A percentile compares a stretch with the other conserved stretches of the same genome.
phyloP scores from a whole-genome alignment of 2,888 invertebrate genomes.

The Bugula neritina region DNA sequence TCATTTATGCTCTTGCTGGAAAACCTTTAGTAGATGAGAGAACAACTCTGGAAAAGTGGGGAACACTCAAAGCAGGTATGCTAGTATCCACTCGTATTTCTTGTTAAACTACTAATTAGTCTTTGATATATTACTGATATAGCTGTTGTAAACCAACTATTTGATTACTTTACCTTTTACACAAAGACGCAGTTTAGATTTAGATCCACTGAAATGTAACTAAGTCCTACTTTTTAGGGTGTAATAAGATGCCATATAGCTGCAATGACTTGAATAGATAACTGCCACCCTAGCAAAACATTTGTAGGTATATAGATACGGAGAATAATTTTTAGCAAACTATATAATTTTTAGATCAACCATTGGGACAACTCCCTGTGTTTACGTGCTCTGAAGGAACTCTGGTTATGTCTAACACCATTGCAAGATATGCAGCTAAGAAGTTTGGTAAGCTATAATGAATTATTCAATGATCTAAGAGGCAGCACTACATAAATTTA shows the following conservation, averaged over 20 bases:
- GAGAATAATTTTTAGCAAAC: background rate
- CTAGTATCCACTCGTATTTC: too few species aligned
- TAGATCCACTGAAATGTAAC: too few species aligned
- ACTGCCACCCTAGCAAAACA: too few species aligned
- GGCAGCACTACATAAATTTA: too few species aligned
- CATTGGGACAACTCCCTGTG: background rate
- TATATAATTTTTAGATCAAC: slow-evolving; percentile 3
- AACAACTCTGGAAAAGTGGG: background rate
- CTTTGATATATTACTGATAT: background rate
- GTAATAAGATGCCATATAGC: too few species aligned
- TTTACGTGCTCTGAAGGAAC: background rate
- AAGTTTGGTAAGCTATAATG: slow-evolving; percentile 11
- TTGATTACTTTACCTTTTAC: background rate
- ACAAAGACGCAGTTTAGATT: too few species aligned
- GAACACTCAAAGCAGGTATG: background rate
- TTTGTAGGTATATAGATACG: too few species aligned
- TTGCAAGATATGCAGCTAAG: slow-evolving; percentile 18
- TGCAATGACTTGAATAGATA: too few species aligned
- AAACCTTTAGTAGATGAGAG: background rate
- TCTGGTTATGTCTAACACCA: slow-evolving; percentile 14
- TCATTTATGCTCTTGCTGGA: background rate
- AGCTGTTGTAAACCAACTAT: background rate
- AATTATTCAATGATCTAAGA: too few species aligned
- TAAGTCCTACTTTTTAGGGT: too few species aligned
- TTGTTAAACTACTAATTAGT: background rate